These are phyloP conservation scores for Hemiprocne comata DNA, from an alignment of 2,113 vertebrate species.

Conservation along the genomic window DNA sequence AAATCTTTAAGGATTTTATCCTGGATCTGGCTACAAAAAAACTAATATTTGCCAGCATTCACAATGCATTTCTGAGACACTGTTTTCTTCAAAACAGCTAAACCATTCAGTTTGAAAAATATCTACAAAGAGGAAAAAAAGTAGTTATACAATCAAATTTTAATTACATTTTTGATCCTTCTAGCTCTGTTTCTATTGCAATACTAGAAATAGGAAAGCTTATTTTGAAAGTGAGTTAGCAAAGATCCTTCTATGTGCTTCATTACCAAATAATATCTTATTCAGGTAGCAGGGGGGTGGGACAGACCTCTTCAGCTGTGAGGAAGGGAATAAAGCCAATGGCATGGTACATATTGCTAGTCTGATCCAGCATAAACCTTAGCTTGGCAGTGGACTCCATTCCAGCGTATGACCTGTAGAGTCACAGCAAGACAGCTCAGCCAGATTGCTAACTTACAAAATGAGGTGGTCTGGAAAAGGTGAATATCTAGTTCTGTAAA, in stretches of 20 bases:
- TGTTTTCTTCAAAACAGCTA: neutral
- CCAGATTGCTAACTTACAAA: neutral
- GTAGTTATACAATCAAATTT: neutral
- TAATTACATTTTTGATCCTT: neutral
- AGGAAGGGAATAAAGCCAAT: neutral
- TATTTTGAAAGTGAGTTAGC: neutral
- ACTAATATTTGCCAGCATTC: neutral
- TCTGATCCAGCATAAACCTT: neutral
- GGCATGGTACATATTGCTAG: accelerated
- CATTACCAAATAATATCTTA: neutral
- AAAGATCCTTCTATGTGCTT: neutral
- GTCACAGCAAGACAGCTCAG: neutral
- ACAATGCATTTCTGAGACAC: neutral
- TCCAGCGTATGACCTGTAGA: neutral
- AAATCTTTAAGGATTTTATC: neutral
- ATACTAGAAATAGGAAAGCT: neutral
- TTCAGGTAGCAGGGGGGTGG: too few relatives aligned
- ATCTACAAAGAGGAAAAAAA: neutral
- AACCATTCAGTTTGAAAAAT: neutral
- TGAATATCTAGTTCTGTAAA: neutral
- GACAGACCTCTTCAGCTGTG: neutral
- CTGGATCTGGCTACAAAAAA: neutral
- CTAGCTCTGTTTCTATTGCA: neutral
- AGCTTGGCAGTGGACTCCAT: accelerated
- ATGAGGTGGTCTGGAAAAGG: neutral